Percentiles rank a stretch among this genome's conserved stretches.
phyloP scores from a whole-genome alignment of 2,113 vertebrate genomes.

The Anthoscopus minutus region DNA sequence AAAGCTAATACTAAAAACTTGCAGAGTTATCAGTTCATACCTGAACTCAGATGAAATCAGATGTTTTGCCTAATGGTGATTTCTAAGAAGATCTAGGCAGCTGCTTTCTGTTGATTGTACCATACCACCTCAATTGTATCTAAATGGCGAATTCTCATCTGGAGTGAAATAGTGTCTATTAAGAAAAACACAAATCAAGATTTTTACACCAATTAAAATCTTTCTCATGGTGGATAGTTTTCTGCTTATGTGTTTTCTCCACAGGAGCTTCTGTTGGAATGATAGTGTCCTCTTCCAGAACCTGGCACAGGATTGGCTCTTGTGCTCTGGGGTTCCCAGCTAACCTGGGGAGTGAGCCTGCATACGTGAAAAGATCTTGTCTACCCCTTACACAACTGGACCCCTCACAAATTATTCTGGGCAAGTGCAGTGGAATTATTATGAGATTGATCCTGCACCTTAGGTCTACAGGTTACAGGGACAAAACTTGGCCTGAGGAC shows the following conservation, averaged over 20 bases:
- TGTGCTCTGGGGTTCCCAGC: neutral
- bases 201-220: neutral
- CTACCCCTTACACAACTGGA: neutral
- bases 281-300: neutral
- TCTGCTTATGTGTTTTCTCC: neutral
- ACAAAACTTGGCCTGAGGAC: neutral
- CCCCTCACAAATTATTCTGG: neutral
- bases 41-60: neutral
- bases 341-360: neutral
- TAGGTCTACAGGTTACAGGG: rapidly evolving
- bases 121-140: neutral
- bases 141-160: neutral
- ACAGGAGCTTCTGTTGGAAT: rapidly evolving
- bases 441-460: neutral
- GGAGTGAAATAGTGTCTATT: neutral
- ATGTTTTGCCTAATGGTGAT: neutral
- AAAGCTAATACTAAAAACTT: neutral
- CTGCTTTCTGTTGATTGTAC: neutral
- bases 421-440: neutral
- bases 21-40: neutral
- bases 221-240: neutral
- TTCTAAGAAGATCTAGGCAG: neutral
- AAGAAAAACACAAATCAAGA: neutral
- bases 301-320: neutral
- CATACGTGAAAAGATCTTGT: rapidly evolving